These are phyloP conservation scores for Drosophila nikananu DNA, from an alignment of 1,140 invertebrate species.

Conservation along the genomic window DNA sequence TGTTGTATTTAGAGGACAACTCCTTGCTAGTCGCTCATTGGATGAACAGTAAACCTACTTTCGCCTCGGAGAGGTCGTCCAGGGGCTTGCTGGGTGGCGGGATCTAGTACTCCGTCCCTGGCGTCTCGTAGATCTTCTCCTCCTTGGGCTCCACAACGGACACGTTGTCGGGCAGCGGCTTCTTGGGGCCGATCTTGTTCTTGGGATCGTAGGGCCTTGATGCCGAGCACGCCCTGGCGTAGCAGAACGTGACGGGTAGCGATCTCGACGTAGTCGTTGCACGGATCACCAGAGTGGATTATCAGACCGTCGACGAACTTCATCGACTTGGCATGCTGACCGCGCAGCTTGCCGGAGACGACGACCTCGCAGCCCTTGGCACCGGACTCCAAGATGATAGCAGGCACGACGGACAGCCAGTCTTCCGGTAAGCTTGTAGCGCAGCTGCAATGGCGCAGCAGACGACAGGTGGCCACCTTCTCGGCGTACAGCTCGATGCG, in stretches of 20 bases:
- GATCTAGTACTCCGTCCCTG: slow-evolving; percentile 85
- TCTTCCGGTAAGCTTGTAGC: slow-evolving; percentile 99
- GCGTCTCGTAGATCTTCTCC: slow-evolving; percentile 87
- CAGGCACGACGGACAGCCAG: slow-evolving; percentile 94
- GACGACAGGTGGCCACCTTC: slow-evolving; percentile 98
- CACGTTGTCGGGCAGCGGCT: slow-evolving; percentile 98
- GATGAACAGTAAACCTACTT: slow-evolving; percentile 80
- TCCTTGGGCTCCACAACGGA: slow-evolving; percentile 97
- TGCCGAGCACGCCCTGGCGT: slow-evolving; percentile 96
- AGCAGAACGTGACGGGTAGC: slow-evolving; percentile 99
- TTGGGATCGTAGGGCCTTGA: slow-evolving; percentile 99
- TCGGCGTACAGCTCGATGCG: slow-evolving; percentile 98
- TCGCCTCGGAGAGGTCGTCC: slow-evolving; percentile 77
- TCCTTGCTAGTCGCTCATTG: slow-evolving; percentile 54
- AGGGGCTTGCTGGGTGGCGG: slow-evolving; percentile 77
- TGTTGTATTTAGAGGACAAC: slow-evolving; percentile 67
- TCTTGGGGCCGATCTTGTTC: slow-evolving; percentile 98
- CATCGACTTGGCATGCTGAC: slow-evolving; percentile 99
- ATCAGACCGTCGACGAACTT: slow-evolving; percentile 99
- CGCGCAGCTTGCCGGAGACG: slow-evolving; percentile 99
- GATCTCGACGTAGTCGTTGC: slow-evolving; percentile 98
- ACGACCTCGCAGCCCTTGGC: slow-evolving; percentile 99
- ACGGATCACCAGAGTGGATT: slow-evolving; percentile 99
- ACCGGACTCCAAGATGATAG: slow-evolving; percentile 99
- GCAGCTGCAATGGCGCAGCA: slow-evolving; percentile 98